phyloP scores from a whole-genome alignment of 1,140 invertebrate species.

The Dreissena rostriformis region DNA sequence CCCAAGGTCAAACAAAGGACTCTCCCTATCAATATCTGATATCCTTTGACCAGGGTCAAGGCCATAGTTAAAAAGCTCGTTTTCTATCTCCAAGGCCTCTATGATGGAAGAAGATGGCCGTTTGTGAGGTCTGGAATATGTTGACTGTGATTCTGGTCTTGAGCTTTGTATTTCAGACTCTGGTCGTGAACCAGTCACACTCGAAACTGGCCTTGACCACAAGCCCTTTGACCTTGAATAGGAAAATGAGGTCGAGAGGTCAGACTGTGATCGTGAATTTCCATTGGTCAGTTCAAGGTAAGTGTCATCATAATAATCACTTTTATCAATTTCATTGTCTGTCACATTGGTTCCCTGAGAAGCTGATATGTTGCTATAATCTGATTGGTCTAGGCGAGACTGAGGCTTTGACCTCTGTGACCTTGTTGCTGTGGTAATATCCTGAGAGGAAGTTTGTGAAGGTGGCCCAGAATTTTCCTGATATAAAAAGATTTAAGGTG shows the following conservation, averaged over 20 bases:
- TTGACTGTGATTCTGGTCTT: conserved; percentile 30
- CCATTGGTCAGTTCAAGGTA: background rate
- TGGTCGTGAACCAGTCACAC: conserved; percentile 54
- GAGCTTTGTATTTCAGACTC: conserved; percentile 49
- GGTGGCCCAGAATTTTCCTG: background rate
- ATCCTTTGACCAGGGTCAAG: conserved; percentile 24
- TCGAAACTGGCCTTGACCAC: conserved; percentile 55
- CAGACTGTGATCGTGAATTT: conserved; percentile 50
- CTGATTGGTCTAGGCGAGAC: conserved; percentile 49
- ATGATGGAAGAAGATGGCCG: conserved; percentile 63
- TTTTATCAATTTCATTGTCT: conserved; percentile 12
- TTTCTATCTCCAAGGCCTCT: conserved; percentile 66
- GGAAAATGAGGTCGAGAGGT: conserved; percentile 50
- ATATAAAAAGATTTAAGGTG: background rate
- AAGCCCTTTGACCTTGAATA: conserved; percentile 40
- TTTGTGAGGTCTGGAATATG: conserved; percentile 51
- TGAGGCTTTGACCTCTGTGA: conserved; percentile 44
- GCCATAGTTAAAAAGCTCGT: conserved; percentile 51
- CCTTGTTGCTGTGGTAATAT: conserved; percentile 10
- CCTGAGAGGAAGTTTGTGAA: conserved; percentile 13
- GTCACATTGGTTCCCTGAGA: conserved; percentile 42
- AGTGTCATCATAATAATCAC: conserved; percentile 21
- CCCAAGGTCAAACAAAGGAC: conserved; percentile 36
- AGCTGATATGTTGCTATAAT: conserved; percentile 20
- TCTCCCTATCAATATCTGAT: conserved; percentile 12